Conservation (phyloP, 2,888 invertebrate species). For the Leptopilina myrica region DNA sequence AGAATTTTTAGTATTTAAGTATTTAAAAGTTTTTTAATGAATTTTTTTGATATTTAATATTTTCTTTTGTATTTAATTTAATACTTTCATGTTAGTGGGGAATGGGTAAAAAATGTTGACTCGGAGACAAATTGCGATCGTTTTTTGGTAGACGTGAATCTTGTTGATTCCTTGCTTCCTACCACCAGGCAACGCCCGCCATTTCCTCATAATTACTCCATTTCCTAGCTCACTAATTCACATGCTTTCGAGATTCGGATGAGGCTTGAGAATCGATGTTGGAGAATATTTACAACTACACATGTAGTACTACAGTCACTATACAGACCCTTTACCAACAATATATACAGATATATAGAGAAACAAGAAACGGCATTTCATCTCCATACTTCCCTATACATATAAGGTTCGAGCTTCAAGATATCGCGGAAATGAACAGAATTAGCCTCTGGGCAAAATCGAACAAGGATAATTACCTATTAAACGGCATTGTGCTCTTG, state of each 20-base stretch:
- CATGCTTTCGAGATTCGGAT: constrained; percentile 42
- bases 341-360: too few species aligned
- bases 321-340: not conserved
- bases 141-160: constrained; percentile 44
- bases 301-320: not conserved
- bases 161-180: constrained; percentile 64
- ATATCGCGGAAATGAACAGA: constrained; percentile 75
- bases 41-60: too few species aligned
- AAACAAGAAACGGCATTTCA: constrained; percentile 8
- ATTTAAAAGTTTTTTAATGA: too few species aligned
- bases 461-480: constrained; percentile 73
- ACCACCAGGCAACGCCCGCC: constrained; percentile 74
- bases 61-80: too few species aligned
- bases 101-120: too few species aligned
- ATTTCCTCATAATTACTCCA: constrained; percentile 75
- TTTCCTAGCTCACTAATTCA: constrained; percentile 67
- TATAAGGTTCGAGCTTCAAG: constrained; percentile 63
- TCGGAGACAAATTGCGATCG: not conserved
- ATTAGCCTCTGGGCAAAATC: constrained; percentile 70
- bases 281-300: constrained; percentile 14
- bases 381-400: constrained; percentile 15
- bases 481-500: constrained; percentile 64
- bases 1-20: too few species aligned
- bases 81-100: too few species aligned
- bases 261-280: constrained; percentile 38